phyloP scores from a whole-genome alignment of 2,113 vertebrate genomes.

The Calonectris borealis region DNA sequence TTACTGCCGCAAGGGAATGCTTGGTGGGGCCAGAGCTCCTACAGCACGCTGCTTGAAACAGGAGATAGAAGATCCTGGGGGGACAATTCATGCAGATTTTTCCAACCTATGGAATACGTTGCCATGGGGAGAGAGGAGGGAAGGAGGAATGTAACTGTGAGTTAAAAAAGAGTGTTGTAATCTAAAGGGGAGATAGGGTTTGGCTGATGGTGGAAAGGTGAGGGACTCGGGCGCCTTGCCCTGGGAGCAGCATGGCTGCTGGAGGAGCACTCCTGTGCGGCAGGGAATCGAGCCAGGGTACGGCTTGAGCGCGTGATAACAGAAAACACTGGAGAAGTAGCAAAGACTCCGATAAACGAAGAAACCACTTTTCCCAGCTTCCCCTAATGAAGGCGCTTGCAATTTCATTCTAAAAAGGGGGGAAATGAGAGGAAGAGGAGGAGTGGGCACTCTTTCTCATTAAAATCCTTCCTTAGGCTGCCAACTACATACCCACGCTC shows the following conservation, averaged over 20 bases:
- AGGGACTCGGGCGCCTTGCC: rapidly evolving
- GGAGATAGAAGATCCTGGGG: not conserved
- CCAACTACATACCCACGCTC: not conserved
- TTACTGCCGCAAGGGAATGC: constrained; percentile 32
- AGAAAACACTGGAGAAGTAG: not conserved
- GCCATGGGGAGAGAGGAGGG: not conserved
- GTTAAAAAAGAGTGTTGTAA: not conserved
- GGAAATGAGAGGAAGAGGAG: not conserved
- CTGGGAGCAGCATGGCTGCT: not conserved
- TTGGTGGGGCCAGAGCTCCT: not conserved
- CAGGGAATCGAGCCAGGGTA: not conserved
- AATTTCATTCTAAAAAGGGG: not conserved
- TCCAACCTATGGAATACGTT: not conserved
- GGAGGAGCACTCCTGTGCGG: not conserved
- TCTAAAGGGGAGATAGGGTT: not conserved
- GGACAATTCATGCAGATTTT: not conserved
- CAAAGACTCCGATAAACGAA: not conserved
- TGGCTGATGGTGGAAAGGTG: not conserved
- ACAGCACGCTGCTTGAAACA: not conserved
- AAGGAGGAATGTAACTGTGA: not conserved
- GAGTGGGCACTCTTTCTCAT: not conserved
- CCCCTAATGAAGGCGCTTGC: not conserved
- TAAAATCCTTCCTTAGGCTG: constrained; percentile 32
- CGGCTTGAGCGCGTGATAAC: not conserved
- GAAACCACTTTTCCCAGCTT: not conserved